Conservation (phyloP, 2,888 invertebrate genomes). For the Ectemnius lituratus region DNA sequence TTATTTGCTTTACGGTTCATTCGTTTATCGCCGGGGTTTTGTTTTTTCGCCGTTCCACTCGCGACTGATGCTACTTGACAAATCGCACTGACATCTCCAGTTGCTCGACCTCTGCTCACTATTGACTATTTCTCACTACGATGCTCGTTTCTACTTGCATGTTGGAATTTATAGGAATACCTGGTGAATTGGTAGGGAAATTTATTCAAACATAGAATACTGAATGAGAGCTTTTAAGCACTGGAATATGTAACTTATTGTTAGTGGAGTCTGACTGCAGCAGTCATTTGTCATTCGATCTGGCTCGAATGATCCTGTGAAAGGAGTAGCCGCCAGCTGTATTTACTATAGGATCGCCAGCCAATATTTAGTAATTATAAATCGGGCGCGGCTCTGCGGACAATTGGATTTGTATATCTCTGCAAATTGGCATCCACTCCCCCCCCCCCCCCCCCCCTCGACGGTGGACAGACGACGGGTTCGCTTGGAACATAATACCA, state of each 20-base stretch:
- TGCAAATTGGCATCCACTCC: background rate
- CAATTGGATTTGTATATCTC: constrained; percentile 5
- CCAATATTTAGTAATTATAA: constrained; percentile 7
- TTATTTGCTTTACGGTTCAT: constrained; percentile 8
- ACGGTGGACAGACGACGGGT: background rate
- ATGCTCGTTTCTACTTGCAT: background rate
- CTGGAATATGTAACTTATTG: no score
- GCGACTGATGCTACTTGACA: background rate
- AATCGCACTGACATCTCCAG: background rate
- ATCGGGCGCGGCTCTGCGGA: background rate
- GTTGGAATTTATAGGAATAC: background rate
- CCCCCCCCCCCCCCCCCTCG: background rate
- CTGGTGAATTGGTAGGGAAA: background rate
- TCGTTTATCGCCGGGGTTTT: background rate
- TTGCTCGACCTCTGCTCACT: background rate
- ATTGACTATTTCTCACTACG: background rate
- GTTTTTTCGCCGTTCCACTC: background rate
- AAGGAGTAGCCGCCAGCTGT: background rate
- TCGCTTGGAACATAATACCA: background rate
- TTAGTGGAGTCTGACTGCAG: background rate
- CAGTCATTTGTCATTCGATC: background rate
- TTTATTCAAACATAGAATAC: background rate
- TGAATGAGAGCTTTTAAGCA: no score
- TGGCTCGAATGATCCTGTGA: background rate
- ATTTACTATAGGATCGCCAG: constrained; percentile 3